These are phyloP conservation scores for Lagocephalus sceleratus DNA, from an alignment of 2,797 vertebrate species.

Conservation along the genomic window DNA sequence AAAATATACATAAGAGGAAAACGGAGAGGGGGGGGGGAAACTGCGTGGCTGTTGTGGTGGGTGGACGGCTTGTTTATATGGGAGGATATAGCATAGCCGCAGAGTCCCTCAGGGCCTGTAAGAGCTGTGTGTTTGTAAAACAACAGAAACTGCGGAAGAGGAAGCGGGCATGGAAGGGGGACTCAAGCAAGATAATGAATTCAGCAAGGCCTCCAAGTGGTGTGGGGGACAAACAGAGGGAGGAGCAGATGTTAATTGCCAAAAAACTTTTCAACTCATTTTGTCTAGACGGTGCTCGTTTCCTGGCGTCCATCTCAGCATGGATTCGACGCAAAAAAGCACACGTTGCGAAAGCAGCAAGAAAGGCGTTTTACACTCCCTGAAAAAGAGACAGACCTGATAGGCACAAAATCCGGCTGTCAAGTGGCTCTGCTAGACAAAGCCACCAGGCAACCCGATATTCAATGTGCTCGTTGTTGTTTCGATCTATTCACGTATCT, in stretches of 20 bases:
- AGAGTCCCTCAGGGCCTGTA: slow-evolving; percentile 55
- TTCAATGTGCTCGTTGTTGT: slow-evolving; percentile 4
- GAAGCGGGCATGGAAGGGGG: slow-evolving; percentile 39
- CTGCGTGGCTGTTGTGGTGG: slow-evolving; percentile 56
- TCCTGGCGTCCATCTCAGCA: slow-evolving; percentile 2
- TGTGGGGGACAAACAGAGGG: slow-evolving; percentile 13
- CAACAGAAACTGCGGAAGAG: slow-evolving; percentile 57
- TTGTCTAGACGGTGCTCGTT: slow-evolving; percentile 1
- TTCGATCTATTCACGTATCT: slow-evolving; percentile 17
- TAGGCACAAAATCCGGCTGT: background rate
- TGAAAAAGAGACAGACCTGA: no score
- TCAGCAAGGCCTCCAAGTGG: slow-evolving; percentile 25
- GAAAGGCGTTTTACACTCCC: no score
- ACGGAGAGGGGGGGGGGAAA: slow-evolving; percentile 33
- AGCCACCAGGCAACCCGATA: slow-evolving; percentile 16
- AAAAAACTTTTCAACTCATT: background rate
- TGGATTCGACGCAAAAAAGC: slow-evolving; percentile 9
- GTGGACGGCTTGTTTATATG: slow-evolving; percentile 66
- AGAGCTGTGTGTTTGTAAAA: slow-evolving; percentile 63
- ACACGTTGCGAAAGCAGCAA: slow-evolving; percentile 4
- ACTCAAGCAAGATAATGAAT: slow-evolving; percentile 33
- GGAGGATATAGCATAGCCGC: slow-evolving; percentile 63
- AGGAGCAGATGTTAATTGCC: background rate
- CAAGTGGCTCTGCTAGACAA: slow-evolving; percentile 10
- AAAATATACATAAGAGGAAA: slow-evolving; percentile 60